Percentiles rank a stretch among this genome's conserved stretches.
Evolutionary conservation across 2,888 invertebrate genomes (phyloP).

Genomic region (Mycalesis mineus): DNA sequence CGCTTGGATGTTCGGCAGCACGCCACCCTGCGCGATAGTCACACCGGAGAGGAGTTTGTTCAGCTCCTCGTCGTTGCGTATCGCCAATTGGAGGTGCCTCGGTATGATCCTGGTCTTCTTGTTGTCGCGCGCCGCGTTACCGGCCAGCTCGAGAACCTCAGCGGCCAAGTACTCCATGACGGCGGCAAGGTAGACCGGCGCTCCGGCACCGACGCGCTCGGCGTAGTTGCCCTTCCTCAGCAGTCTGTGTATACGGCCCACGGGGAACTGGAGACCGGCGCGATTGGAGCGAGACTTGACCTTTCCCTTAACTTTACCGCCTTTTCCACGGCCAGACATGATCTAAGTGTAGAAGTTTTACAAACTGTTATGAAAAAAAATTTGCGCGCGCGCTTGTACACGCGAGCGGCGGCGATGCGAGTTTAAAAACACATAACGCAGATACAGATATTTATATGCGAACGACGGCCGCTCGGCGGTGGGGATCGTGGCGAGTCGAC

Average conservation of each 20-base stretch:
- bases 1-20: slow-evolving; percentile 88
- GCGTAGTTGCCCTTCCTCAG: slow-evolving; percentile 81
- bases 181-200: slow-evolving; percentile 72
- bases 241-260: slow-evolving; percentile 69
- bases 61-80: slow-evolving; percentile 19
- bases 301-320: slow-evolving; percentile 8
- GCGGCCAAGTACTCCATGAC: slow-evolving; percentile 83
- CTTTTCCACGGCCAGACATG: slow-evolving; percentile 5
- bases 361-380: neutral
- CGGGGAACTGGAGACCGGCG: slow-evolving; percentile 79
- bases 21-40: slow-evolving; percentile 90
- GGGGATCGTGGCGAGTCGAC: neutral
- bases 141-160: slow-evolving; percentile 81
- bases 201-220: slow-evolving; percentile 73
- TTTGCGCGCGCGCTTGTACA: neutral
- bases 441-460: too few relatives aligned
- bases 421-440: too few relatives aligned
- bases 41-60: slow-evolving; percentile 86
- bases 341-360: neutral
- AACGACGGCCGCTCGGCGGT: neutral
- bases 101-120: slow-evolving; percentile 86
- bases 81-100: slow-evolving; percentile 32
- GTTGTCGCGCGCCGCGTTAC: slow-evolving; percentile 82
- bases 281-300: slow-evolving; percentile 40
- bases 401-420: neutral